phyloP scores from a whole-genome alignment of 2,888 invertebrate species.

The Scaptomyza tumidula region DNA sequence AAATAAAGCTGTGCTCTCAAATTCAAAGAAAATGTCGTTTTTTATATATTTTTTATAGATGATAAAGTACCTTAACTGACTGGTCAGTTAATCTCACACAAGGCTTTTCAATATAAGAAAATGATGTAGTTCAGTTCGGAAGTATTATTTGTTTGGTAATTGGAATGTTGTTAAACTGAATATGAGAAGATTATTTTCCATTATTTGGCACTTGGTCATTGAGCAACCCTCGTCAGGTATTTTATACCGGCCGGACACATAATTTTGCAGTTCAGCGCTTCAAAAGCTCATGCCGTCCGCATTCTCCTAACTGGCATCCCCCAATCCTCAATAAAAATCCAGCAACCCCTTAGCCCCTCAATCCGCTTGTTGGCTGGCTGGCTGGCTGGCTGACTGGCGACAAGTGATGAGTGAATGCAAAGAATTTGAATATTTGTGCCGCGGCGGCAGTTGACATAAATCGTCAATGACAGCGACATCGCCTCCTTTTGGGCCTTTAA shows the following conservation, averaged over 20 bases:
- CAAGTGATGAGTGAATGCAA: conserved; percentile 81
- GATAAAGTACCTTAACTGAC: no score
- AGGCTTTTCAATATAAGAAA: no score
- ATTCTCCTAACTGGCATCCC: conserved; percentile 23
- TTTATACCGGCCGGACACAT: conserved; percentile 58
- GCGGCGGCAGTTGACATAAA: conserved; percentile 82
- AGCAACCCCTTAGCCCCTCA: not conserved
- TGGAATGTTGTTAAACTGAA: no score
- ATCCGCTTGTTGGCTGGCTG: conserved; percentile 32
- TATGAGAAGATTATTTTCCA: no score
- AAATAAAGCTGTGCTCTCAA: no score
- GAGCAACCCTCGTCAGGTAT: conserved; percentile 61
- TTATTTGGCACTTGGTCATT: not conserved
- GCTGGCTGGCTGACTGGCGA: conserved; percentile 51
- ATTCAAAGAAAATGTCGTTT: no score
- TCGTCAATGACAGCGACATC: conserved; percentile 83
- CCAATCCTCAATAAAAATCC: not conserved
- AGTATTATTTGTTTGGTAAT: no score
- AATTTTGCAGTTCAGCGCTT: conserved; percentile 60
- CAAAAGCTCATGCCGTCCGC: conserved; percentile 50
- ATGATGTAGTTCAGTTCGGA: no score
- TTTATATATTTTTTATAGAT: no score
- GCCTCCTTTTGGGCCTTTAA: conserved; percentile 76
- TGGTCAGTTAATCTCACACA: no score
- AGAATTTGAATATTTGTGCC: conserved; percentile 83